Evolutionary conservation across 2,113 vertebrate species (phyloP).

Genomic region (Microcebus jonahi): DNA sequence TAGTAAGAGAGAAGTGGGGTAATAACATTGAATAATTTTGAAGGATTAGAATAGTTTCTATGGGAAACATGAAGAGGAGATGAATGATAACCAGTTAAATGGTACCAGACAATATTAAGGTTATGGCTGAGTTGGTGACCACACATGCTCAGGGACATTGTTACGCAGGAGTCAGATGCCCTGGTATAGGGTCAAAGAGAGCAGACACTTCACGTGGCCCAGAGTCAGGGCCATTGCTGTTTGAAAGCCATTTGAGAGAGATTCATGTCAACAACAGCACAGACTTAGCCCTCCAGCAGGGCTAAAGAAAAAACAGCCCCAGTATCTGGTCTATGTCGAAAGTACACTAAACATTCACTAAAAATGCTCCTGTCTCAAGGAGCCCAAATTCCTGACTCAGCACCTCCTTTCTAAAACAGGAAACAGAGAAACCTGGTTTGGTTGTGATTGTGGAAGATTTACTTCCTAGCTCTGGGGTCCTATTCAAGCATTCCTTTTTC

Average conservation of each 20-base stretch:
- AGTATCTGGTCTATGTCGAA: conserved; percentile 51
- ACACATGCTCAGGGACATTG: too few relatives aligned
- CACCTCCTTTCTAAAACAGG: conserved; percentile 32
- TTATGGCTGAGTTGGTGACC: too few relatives aligned
- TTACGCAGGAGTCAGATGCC: not conserved
- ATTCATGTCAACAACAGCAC: not conserved
- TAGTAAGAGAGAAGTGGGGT: not conserved
- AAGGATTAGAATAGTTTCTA: not conserved
- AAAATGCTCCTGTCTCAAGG: not conserved
- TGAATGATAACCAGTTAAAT: not conserved
- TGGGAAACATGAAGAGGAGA: not conserved
- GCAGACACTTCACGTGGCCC: not conserved
- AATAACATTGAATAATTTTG: not conserved
- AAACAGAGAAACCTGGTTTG: conserved; percentile 45
- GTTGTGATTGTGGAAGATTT: conserved; percentile 57
- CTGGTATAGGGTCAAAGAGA: not conserved
- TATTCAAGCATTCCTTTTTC: not conserved
- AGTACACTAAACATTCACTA: not conserved
- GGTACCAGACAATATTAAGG: not conserved
- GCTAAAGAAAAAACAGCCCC: not conserved
- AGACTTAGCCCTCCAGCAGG: not conserved
- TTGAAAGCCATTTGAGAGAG: not conserved
- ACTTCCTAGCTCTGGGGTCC: conserved; percentile 21
- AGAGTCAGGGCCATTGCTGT: not conserved
- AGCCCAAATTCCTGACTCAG: conserved; percentile 16